Evolutionary conservation across 2,888 invertebrate genomes (phyloP), one percentile per base, ranked within the genome.

Genomic region (Phalera bucephala): DNA sequence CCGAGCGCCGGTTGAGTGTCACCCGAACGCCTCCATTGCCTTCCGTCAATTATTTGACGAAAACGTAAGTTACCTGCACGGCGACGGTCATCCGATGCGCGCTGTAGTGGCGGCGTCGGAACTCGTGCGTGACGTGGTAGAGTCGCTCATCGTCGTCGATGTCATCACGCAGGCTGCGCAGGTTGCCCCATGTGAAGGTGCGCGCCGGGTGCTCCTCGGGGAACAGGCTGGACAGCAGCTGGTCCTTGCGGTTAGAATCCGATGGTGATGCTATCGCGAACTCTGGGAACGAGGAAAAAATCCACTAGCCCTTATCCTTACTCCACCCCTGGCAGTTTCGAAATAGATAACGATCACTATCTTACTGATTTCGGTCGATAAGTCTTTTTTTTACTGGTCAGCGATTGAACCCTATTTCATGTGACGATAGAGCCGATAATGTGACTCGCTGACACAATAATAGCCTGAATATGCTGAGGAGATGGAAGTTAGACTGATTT

Each of bases 1-100:
- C n/a, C n/a, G n/a, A n/a, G n/a, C n/a, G n/a, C n/a, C n/a, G n/a
- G n/a, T n/a, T n/a, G n/a, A n/a, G n/a, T n/a, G n/a, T n/a, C n/a
- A n/a, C n/a, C n/a, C n/a, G n/a, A n/a, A n/a, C n/a, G n/a, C n/a
- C n/a, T n/a, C n/a, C n/a, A n/a, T n/a, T n/a, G n/a, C n/a, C n/a
- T n/a, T n/a, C n/a, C n/a, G n/a, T n/a, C n/a, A n/a, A n/a, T n/a
- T n/a, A n/a, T n/a, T n/a, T n/a, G n/a, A n/a, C n/a, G n/a, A n/a
- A n/a, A n/a, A n/a, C n/a, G 23, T 17, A 3, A 17, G 17, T 65
- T 17, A 94, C 94, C 87, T 96, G 96, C 11, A 97, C 91, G 27
- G 95, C 95, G 1, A 97, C 79, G 5, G 95, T 96, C 97, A 98
- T 97, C 52, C 95, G 91, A 63, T 97, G 94, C 5, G 96, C 95